phyloP scores from a whole-genome alignment of 2,113 vertebrate genomes.

The Protobothrops mucrosquamatus region DNA sequence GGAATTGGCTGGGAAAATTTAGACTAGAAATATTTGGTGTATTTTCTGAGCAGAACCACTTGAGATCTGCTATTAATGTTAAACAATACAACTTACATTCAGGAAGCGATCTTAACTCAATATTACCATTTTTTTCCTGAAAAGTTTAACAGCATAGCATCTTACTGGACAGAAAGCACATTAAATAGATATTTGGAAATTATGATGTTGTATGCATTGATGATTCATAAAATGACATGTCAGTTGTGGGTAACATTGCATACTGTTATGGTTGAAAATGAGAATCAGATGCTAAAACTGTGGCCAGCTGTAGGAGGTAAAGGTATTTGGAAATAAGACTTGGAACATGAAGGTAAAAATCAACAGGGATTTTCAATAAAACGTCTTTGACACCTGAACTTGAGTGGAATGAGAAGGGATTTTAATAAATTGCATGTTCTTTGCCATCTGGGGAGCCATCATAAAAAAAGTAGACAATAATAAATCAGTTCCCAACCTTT shows the following conservation, averaged over 20 bases:
- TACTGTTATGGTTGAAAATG: neutral
- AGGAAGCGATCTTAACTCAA: neutral
- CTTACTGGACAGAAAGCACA: conserved; percentile 4
- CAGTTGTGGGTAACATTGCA: conserved; percentile 15
- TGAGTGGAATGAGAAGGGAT: conserved; percentile 12
- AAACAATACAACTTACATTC: conserved; percentile 3
- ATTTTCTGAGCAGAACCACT: conserved; percentile 8
- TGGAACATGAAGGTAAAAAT: neutral
- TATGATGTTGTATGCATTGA: neutral
- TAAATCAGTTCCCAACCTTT: conserved; percentile 1
- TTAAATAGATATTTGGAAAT: conserved; percentile 18
- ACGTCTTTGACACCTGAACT: conserved; percentile 12
- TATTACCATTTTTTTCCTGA: neutral
- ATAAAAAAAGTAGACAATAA: conserved; percentile 9
- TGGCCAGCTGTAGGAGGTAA: conserved; percentile 9
- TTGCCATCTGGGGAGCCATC: conserved; percentile 9
- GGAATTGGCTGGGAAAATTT: neutral
- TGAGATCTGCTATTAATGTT: neutral
- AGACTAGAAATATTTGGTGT: neutral
- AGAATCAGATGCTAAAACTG: conserved; percentile 10
- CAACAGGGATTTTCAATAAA: conserved; percentile 20
- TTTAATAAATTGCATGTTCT: conserved; percentile 13
- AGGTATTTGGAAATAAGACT: conserved; percentile 1
- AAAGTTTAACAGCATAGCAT: conserved; percentile 9
- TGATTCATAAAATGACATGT: conserved; percentile 17